Evolutionary conservation across 2,888 invertebrate species (phyloP).

Genomic region (Lasius platythorax): DNA sequence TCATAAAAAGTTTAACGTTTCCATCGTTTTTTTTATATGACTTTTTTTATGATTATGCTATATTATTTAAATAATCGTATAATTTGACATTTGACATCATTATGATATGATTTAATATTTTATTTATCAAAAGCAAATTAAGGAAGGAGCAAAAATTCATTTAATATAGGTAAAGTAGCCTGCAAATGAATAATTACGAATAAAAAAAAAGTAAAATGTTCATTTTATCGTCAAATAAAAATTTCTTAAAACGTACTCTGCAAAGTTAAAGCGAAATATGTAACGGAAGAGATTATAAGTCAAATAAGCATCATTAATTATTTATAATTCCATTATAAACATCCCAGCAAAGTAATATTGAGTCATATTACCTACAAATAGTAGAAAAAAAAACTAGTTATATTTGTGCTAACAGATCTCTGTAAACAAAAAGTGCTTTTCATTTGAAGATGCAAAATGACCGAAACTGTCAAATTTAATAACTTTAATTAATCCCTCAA

Average conservation of each 20-base stretch:
- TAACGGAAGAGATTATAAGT: background rate
- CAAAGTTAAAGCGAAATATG: background rate
- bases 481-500: background rate
- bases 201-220: background rate
- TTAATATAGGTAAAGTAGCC: background rate
- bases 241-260: too few relatives aligned
- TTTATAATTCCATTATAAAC: too few relatives aligned
- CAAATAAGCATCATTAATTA: too few relatives aligned
- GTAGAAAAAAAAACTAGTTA: too few relatives aligned
- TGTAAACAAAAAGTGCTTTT: background rate
- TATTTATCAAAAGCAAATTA: background rate
- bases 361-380: background rate
- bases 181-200: slow-evolving; percentile 3
- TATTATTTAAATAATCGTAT: background rate
- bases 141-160: background rate
- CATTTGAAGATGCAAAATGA: background rate
- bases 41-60: background rate
- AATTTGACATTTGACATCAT: background rate
- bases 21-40: background rate
- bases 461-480: background rate
- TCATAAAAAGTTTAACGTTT: background rate
- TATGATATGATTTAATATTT: background rate
- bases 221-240: too few relatives aligned
- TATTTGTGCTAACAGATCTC: too few relatives aligned
- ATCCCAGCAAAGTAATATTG: too few relatives aligned